A percentile compares a stretch with the other conserved stretches of the same genome.
Evolutionary conservation across 2,888 invertebrate genomes (phyloP).

Genomic region (Synergus laeviventris): DNA sequence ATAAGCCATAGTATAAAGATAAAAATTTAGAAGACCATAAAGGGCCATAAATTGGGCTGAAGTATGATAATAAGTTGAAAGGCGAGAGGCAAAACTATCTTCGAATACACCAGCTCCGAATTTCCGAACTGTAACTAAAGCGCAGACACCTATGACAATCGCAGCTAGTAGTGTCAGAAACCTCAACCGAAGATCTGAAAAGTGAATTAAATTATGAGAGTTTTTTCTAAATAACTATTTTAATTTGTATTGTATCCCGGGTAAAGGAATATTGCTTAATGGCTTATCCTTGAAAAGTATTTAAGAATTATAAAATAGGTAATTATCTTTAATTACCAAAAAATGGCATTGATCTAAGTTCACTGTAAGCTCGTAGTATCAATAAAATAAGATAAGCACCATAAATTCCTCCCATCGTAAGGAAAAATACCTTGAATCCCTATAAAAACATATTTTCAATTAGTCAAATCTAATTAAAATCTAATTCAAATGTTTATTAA

Average conservation of each 20-base stretch:
- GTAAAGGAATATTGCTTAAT: too few species aligned
- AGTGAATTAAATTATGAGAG: conserved; percentile 17
- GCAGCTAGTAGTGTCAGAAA: conserved; percentile 92
- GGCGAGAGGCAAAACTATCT: conserved; percentile 94
- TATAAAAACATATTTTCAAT: conserved; percentile 74
- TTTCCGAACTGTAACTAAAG: conserved; percentile 86
- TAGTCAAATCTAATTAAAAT: neutral
- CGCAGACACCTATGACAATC: conserved; percentile 86
- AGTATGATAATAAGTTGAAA: conserved; percentile 91
- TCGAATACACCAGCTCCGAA: conserved; percentile 94
- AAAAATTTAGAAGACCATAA: conserved; percentile 95
- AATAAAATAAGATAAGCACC: conserved; percentile 89
- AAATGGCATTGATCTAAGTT: conserved; percentile 97
- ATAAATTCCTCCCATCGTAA: conserved; percentile 89
- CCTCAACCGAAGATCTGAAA: conserved; percentile 92
- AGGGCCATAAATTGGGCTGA: conserved; percentile 97
- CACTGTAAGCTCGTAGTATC: conserved; percentile 93
- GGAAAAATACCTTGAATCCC: conserved; percentile 95
- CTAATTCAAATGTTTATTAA: too few species aligned
- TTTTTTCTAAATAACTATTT: too few species aligned
- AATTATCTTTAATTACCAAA: conserved; percentile 84
- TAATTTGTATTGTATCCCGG: too few species aligned
- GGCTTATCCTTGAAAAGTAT: neutral
- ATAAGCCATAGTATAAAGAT: conserved; percentile 95
- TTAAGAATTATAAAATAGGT: neutral